Evolutionary conservation across 2,888 invertebrate genomes (phyloP).

Genomic region (Melieria crassipennis): DNA sequence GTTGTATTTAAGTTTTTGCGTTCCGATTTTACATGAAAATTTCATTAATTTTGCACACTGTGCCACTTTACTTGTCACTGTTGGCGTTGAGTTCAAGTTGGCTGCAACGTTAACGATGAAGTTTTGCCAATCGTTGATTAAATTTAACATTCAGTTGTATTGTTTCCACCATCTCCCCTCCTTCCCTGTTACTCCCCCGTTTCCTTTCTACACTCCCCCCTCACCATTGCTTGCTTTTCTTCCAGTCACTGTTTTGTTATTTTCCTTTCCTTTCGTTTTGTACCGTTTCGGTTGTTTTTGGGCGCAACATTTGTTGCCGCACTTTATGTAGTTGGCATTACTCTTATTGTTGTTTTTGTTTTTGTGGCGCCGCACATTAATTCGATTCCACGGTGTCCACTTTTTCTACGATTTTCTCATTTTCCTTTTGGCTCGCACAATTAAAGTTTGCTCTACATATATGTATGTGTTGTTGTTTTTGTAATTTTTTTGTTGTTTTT

Average conservation of each 20-base stretch:
- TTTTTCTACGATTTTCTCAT: background rate
- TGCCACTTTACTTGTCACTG: background rate
- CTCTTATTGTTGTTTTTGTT: no score
- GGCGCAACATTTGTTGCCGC: no score
- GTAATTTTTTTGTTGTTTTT: background rate
- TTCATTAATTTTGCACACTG: background rate
- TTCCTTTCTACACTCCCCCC: background rate
- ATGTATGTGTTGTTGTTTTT: background rate
- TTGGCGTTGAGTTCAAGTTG: background rate
- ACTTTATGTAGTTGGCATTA: no score
- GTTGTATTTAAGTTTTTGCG: background rate
- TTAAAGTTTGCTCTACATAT: conserved; percentile 9
- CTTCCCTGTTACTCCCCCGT: background rate
- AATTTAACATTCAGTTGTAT: background rate
- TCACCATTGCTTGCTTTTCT: background rate
- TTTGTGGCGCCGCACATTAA: no score
- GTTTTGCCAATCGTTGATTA: conserved; percentile 1
- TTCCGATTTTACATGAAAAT: background rate
- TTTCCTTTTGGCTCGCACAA: conserved; percentile 8
- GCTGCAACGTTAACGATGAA: no score
- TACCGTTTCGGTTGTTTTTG: no score
- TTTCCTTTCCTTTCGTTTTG: background rate
- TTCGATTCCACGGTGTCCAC: background rate
- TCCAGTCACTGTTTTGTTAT: background rate
- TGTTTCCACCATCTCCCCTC: background rate